Evolutionary conservation across 2,888 invertebrate genomes (phyloP).

Genomic region (Galerucella pusilla): DNA sequence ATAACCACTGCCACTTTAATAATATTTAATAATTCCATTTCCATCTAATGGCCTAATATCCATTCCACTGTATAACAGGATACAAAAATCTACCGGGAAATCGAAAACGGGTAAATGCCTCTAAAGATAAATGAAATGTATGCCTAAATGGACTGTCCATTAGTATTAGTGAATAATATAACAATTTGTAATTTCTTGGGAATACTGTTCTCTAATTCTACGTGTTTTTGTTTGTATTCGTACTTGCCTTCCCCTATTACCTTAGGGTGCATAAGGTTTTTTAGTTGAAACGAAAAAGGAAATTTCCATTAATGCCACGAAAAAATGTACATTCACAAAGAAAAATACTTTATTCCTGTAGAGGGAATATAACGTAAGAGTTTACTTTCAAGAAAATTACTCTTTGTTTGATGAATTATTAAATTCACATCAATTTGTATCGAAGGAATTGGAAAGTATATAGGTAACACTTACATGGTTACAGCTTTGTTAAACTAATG

Average conservation of each 20-base stretch:
- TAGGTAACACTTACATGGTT: background rate
- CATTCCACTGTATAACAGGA: background rate
- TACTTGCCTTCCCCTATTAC: conserved; percentile 3
- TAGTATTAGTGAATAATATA: conserved; percentile 40
- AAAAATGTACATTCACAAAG: background rate
- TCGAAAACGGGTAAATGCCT: conserved; percentile 3
- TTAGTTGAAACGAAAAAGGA: conserved; percentile 4
- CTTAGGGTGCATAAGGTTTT: background rate
- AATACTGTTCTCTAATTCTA: conserved; percentile 24
- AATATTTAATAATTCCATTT: background rate
- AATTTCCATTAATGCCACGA: background rate
- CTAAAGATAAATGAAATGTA: conserved; percentile 34
- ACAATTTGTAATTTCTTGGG: conserved; percentile 41
- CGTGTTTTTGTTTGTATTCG: conserved; percentile 18
- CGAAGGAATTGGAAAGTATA: background rate
- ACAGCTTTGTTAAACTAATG: no score
- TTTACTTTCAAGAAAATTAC: background rate
- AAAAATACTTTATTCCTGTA: background rate
- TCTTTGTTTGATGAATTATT: background rate
- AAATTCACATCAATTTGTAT: no score
- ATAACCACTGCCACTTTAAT: no score
- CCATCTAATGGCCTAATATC: background rate
- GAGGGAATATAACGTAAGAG: background rate
- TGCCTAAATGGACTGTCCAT: conserved; percentile 39
- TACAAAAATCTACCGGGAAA: conserved; percentile 15